A percentile compares a stretch with the other conserved stretches of the same genome.
Evolutionary conservation across 2,797 vertebrate species (phyloP).

Genomic region (Paramormyrops hopkinsi): DNA sequence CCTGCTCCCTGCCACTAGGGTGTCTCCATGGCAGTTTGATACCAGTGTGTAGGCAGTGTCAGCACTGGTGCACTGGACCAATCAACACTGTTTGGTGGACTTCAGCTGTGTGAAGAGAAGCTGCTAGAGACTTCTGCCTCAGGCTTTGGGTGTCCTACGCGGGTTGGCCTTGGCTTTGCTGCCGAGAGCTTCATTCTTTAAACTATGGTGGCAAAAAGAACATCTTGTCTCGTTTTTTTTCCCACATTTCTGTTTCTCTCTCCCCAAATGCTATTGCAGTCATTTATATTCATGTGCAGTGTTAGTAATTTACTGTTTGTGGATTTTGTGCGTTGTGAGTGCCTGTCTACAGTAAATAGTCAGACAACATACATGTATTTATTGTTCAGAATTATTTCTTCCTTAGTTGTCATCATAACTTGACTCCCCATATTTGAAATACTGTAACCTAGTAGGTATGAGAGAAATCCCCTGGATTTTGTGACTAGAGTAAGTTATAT

Average conservation of each 20-base stretch:
- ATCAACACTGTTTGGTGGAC: background rate
- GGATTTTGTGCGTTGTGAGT: background rate
- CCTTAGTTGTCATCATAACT: background rate
- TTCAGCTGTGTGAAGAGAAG: background rate
- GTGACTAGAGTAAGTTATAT: background rate
- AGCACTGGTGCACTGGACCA: background rate
- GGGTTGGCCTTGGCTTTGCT: background rate
- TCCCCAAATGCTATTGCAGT: background rate
- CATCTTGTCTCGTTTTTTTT: background rate
- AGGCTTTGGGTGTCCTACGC: background rate
- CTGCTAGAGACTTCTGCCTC: background rate
- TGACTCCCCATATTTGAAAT: background rate
- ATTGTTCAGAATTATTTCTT: background rate
- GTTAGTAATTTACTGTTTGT: background rate
- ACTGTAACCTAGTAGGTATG: background rate
- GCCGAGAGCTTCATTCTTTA: background rate
- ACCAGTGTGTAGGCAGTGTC: background rate
- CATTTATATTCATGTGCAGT: background rate
- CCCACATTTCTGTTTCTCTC: background rate
- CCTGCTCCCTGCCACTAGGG: background rate
- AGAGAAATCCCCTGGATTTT: background rate
- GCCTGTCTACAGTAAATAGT: background rate
- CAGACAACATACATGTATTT: background rate
- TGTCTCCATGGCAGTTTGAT: background rate
- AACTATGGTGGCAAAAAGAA: background rate